These are phyloP conservation scores for Alectoris magna DNA, from an alignment of 2,797 vertebrate genomes.

Conservation along the genomic window DNA sequence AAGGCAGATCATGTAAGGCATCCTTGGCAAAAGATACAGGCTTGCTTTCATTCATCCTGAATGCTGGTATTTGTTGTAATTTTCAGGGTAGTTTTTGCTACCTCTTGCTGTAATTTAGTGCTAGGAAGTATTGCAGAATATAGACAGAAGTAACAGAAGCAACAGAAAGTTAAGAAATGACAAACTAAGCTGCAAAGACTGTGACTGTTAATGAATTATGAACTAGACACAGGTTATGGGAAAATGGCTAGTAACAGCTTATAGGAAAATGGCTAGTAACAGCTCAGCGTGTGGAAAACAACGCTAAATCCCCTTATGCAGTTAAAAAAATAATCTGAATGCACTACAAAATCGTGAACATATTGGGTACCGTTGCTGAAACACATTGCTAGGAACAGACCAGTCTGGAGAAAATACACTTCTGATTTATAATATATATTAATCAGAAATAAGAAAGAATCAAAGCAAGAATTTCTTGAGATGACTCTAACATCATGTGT, in stretches of 20 bases:
- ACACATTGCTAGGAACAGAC: background rate
- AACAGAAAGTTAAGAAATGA: background rate
- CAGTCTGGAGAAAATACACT: background rate
- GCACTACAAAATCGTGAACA: background rate
- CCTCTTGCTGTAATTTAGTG: background rate
- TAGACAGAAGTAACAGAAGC: background rate
- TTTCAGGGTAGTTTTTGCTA: background rate
- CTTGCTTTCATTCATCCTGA: background rate
- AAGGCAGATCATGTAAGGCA: slow-evolving; percentile 18
- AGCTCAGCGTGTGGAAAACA: background rate
- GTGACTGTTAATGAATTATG: slow-evolving; percentile 44
- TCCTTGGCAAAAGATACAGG: background rate
- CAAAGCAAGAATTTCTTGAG: background rate
- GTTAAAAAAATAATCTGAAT: background rate
- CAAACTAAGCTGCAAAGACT: background rate
- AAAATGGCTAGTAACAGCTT: background rate
- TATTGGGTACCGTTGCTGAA: background rate
- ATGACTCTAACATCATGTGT: background rate
- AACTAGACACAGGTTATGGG: slow-evolving; percentile 3
- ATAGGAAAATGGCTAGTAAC: background rate
- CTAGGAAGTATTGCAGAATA: background rate
- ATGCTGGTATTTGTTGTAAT: background rate
- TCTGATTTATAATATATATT: background rate
- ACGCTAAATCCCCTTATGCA: background rate
- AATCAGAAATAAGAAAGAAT: background rate